A percentile compares a stretch with the other conserved stretches of the same genome.
These are phyloP conservation scores for Dascillus cervinus DNA, from an alignment of 2,888 invertebrate species.

Conservation along the genomic window DNA sequence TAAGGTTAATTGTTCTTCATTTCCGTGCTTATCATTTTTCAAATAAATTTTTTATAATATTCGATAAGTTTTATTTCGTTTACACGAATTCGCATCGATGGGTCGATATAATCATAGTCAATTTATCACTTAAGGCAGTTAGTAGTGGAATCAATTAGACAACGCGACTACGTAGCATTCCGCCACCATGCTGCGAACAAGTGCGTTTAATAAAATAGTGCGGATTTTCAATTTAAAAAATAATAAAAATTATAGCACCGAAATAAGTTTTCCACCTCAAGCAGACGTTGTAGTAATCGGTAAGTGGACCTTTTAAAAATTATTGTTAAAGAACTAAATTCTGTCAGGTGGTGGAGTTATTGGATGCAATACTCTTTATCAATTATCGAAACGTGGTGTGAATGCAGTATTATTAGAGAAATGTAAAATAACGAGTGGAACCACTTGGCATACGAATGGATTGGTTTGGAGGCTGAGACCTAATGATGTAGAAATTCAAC, in stretches of 20 bases:
- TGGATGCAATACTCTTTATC: conserved; percentile 80
- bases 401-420: conserved; percentile 73
- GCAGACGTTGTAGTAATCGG: conserved; percentile 76
- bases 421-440: conserved; percentile 70
- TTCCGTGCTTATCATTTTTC: too few relatives aligned
- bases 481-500: conserved; percentile 75
- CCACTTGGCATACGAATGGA: conserved; percentile 78
- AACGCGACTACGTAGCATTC: too few relatives aligned
- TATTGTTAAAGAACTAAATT: background rate
- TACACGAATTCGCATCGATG: too few relatives aligned
- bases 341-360: conserved; percentile 76
- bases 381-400: conserved; percentile 67
- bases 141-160: too few relatives aligned
- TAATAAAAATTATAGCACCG: too few relatives aligned
- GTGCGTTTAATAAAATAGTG: too few relatives aligned
- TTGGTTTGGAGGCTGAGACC: conserved; percentile 79
- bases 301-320: conserved; percentile 38
- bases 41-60: too few relatives aligned
- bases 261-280: conserved; percentile 40
- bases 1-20: background rate
- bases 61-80: too few relatives aligned
- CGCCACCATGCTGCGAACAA: too few relatives aligned
- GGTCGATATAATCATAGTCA: too few relatives aligned
- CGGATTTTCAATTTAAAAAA: too few relatives aligned
- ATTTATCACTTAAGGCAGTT: too few relatives aligned